Evolutionary conservation across 2,888 invertebrate species (phyloP), one percentile per base, ranked within the genome.

Genomic region (Merodon equestris): DNA sequence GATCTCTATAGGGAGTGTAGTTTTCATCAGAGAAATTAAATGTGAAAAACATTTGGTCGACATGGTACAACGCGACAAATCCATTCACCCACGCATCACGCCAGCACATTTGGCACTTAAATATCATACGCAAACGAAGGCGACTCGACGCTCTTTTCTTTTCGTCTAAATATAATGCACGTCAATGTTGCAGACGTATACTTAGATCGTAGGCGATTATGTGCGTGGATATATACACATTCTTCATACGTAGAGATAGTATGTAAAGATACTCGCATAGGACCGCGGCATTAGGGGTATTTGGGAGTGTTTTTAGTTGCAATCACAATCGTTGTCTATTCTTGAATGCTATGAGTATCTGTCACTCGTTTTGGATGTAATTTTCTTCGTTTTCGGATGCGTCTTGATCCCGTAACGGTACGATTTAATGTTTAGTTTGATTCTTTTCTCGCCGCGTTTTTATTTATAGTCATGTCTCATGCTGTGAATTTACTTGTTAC

Each of bases 391-490:
- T 76, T 63, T 61, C 14, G 56, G 56, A 57, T 77, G 7, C 3
- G 27, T 4, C 7, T 4, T 27, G 7, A 27, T 27, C 27, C 27
- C 7, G 7, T 27, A 27, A 27, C 27, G 27, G 27, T 27, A 27
- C 7, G 7, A 56, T 42, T 53, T 57, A 40, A 9, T 36, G 36
- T 57, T 79, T 68, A 51, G 54, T 56, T 34, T 73, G 51, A 48
- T 56, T 13, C 18, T 19, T 56, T 34, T 57, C 60, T 27, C 47
- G 57, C 51, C 15, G n/a, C 17, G 67, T 67, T 73, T 81, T 83
- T 86, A 86, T 86, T 86, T 86, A 86, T 86, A 86, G 86, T 83
- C 85, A 85, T 86, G 85, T 86, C 86, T 87, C 87, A 87, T 86
- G 87, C 86, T 86, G 86, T 86, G 87, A 85, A 83, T 85, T 84